phyloP scores from a whole-genome alignment of 2,113 vertebrate genomes.

The Pseudorhombus dupliciocellatus region DNA sequence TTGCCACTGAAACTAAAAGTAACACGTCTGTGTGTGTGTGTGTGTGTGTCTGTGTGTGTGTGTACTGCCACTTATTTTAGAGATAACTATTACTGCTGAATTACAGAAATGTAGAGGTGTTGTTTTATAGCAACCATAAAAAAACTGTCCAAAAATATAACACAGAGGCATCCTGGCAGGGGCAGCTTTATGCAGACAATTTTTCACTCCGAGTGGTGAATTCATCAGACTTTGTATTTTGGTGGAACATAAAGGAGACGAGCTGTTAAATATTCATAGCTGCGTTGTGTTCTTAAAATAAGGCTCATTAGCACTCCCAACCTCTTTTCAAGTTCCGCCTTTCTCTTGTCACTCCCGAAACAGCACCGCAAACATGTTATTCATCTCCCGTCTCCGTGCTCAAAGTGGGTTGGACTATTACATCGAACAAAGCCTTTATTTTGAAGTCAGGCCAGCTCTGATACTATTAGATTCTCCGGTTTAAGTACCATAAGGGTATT shows the following conservation, averaged over 20 bases:
- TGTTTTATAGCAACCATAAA: slow-evolving; percentile 8
- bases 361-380: slow-evolving; percentile 64
- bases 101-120: background rate
- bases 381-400: slow-evolving; percentile 38
- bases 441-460: slow-evolving; percentile 8
- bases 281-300: slow-evolving; percentile 80
- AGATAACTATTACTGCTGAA: background rate
- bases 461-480: background rate
- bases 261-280: slow-evolving; percentile 80
- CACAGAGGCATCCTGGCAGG: slow-evolving; percentile 18
- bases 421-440: background rate
- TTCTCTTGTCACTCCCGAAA: slow-evolving; percentile 71
- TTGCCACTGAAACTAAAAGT: background rate
- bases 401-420: slow-evolving; percentile 28
- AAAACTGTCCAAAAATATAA: background rate
- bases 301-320: slow-evolving; percentile 80
- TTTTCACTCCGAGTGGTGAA: slow-evolving; percentile 52
- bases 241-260: slow-evolving; percentile 65
- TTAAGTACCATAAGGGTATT: slow-evolving; percentile 12
- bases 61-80: background rate
- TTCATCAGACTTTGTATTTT: slow-evolving; percentile 64
- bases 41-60: background rate
- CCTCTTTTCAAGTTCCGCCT: slow-evolving; percentile 76
- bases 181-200: slow-evolving; percentile 20
- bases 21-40: background rate